Conservation (phyloP, 2,888 invertebrate genomes). For the Zele albiditarsus region DNA sequence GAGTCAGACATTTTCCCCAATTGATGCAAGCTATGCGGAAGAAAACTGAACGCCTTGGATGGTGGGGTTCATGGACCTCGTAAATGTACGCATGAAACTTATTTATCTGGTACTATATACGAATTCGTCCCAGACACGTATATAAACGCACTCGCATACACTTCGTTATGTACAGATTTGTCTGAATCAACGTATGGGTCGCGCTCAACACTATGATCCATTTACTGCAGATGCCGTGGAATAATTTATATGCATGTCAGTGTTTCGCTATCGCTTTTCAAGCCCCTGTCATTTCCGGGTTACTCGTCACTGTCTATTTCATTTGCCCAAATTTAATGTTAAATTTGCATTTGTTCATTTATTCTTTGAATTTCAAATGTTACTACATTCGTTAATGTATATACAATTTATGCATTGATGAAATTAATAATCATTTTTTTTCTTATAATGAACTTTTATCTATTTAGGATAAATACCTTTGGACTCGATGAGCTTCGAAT, state of each 20-base stretch:
- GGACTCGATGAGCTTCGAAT: slow-evolving; percentile 85
- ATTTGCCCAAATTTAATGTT: neutral
- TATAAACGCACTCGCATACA: neutral
- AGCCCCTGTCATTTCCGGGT: slow-evolving; percentile 18
- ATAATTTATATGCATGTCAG: slow-evolving; percentile 24
- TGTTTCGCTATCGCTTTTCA: slow-evolving; percentile 18
- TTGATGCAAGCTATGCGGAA: slow-evolving; percentile 33
- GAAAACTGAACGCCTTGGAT: neutral
- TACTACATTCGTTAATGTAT: neutral
- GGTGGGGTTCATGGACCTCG: slow-evolving; percentile 31
- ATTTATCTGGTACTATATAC: slow-evolving; percentile 27
- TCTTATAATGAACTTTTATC: neutral
- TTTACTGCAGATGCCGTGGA: slow-evolving; percentile 8
- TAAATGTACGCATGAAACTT: slow-evolving; percentile 20
- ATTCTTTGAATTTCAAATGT: neutral
- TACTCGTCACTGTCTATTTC: slow-evolving; percentile 1
- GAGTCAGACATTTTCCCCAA: slow-evolving; percentile 28
- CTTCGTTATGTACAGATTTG: slow-evolving; percentile 19
- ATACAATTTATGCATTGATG: too few species aligned
- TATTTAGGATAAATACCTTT: slow-evolving; percentile 76
- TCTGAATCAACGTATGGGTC: neutral
- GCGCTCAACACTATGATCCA: slow-evolving; percentile 18
- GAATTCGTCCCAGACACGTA: slow-evolving; percentile 28
- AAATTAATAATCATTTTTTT: neutral
- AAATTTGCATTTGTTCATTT: neutral